Evolutionary conservation across 2,888 invertebrate species (phyloP), one percentile per base, ranked within the genome.

Genomic region (Petrolisthes manimaculis): DNA sequence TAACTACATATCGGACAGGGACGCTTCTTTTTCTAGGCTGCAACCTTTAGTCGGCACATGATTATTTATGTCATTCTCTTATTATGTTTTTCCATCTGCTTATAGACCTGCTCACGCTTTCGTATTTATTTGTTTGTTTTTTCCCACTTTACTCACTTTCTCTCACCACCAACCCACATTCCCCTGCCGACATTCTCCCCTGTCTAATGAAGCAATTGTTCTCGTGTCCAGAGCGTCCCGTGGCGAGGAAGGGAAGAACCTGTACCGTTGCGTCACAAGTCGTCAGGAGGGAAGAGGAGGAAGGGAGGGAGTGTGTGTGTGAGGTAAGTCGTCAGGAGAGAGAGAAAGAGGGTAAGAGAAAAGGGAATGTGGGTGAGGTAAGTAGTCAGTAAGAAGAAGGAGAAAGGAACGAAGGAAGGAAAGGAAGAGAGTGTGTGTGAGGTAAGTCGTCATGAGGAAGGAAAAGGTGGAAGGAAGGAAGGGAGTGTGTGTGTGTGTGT

Each of bases 141-240:
- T 78, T 21, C 69, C n/a, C 54, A 12, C 71, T 18, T 83, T 53
- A 37, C 83, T 24, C 83, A 51, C 69, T 83, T 61, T 51, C 71
- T 69, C 83, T 83, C 51, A 18, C 78, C n/a, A 18, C 24, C n/a
- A 14, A 14, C n/a, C 69, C n/a, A 69, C 69, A 14, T 69, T 18
- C 21, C 75, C 21, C 75, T 24, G 37, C 12, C 75, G 37, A 24
- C 75, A 24, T n/a, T 75, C 21, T 37, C n/a, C 69, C n/a, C 69
- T 69, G 14, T n/a, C 75, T 75, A 75, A 75, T 75, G 24, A 75
- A 75, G 75, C n/a, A 12, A 24, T 37, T 75, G 37, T 75, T 37
- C 75, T 75, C 24, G 37, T 24, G 75, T n/a, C 75, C 37, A 75
- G 24, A 18, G 12, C 61, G 61, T 18, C 61, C 61, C 61, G 61